Evolutionary conservation across 2,888 invertebrate species (phyloP).

Genomic region (Eristalinus sepulchralis): DNA sequence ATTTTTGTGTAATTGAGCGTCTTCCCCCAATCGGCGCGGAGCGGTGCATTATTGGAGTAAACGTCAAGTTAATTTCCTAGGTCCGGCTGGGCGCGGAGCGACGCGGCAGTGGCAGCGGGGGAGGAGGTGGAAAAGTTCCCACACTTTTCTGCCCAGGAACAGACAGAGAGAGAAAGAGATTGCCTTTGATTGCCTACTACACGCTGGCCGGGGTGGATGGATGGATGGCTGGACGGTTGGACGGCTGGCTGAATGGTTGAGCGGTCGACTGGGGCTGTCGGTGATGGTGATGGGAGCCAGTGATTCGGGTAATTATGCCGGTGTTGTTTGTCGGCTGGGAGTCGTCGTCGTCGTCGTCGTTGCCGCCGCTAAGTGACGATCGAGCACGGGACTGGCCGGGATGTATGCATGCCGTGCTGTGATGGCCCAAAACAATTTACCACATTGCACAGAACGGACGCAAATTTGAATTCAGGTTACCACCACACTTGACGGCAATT

Average conservation of each 20-base stretch:
- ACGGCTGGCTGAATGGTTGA: not conserved
- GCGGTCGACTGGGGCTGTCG: constrained; percentile 17
- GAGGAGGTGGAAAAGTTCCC: constrained; percentile 64
- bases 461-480: constrained; percentile 68
- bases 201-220: constrained; percentile 1
- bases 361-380: constrained; percentile 64
- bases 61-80: constrained; percentile 64
- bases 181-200: constrained; percentile 69
- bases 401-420: constrained; percentile 36
- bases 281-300: constrained; percentile 66
- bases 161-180: constrained; percentile 44
- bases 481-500: constrained; percentile 52
- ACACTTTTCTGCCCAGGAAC: constrained; percentile 57
- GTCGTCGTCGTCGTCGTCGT: constrained; percentile 61
- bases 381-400: not conserved
- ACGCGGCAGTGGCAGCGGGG: not conserved
- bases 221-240: constrained; percentile 13
- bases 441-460: constrained; percentile 59
- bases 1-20: constrained; percentile 71
- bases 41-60: constrained; percentile 70
- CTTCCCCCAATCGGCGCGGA: constrained; percentile 65
- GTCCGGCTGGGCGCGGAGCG: constrained; percentile 41
- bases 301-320: constrained; percentile 71
- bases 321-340: constrained; percentile 67
- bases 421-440: constrained; percentile 67